These are phyloP conservation scores for Drosophila paranaensis DNA, from an alignment of 2,888 invertebrate species.

Conservation along the genomic window DNA sequence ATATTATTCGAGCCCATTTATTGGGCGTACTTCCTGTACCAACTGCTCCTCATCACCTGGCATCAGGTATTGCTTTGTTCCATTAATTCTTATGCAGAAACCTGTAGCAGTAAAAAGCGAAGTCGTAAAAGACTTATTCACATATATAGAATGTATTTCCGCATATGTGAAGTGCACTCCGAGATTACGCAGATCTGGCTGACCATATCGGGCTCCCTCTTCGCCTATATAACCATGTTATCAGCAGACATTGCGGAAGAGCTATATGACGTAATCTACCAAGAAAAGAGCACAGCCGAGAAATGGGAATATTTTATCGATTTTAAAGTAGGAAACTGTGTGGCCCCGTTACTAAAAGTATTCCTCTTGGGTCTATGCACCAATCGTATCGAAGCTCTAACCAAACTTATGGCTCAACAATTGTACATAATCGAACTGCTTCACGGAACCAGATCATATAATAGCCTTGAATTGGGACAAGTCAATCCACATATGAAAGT, in stretches of 20 bases:
- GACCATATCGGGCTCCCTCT: neutral
- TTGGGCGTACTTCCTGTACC: conserved; percentile 11
- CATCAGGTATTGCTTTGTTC: conserved; percentile 3
- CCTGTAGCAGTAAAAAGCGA: neutral
- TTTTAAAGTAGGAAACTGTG: neutral
- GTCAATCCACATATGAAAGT: neutral
- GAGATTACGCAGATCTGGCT: conserved; percentile 8
- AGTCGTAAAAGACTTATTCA: neutral
- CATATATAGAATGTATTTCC: conserved; percentile 8
- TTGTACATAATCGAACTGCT: neutral
- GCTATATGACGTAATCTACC: conserved; percentile 5
- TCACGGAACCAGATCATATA: neutral
- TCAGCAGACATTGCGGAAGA: neutral
- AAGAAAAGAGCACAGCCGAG: neutral
- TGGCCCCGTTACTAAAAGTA: conserved; percentile 1
- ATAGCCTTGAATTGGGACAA: no score
- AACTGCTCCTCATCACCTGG: conserved; percentile 13
- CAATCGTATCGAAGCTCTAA: conserved; percentile 10
- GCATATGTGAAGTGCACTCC: conserved; percentile 3
- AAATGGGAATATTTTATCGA: neutral
- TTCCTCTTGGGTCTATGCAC: conserved; percentile 11
- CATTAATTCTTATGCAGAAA: neutral
- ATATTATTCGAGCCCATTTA: conserved; percentile 12
- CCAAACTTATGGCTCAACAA: neutral
- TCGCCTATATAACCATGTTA: neutral